Conservation (phyloP, 2,888 invertebrate genomes). For the Chalcis sispes region DNA sequence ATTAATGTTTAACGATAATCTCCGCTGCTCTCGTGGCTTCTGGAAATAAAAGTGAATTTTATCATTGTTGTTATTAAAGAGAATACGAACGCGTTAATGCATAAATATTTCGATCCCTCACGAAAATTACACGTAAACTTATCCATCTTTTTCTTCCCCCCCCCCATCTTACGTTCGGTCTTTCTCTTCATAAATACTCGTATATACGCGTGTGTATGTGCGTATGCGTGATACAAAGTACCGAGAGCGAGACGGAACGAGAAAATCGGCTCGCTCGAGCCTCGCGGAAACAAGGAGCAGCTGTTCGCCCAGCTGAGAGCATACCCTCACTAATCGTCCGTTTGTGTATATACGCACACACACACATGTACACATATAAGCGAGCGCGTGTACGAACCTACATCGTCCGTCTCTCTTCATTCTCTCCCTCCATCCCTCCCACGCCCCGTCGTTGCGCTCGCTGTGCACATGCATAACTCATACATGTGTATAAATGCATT, state of each 20-base stretch:
- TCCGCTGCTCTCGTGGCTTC: no score
- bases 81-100: no score
- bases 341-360: neutral
- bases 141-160: no score
- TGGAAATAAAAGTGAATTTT: no score
- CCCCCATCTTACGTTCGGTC: no score
- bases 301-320: constrained; percentile 54
- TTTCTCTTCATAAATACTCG: neutral
- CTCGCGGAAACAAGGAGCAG: constrained; percentile 25
- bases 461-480: no score
- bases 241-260: neutral
- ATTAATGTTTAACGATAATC: no score
- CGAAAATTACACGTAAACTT: no score
- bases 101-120: no score
- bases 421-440: neutral
- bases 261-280: neutral
- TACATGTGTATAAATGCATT: no score
- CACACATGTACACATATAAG: neutral
- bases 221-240: neutral
- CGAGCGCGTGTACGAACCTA: neutral
- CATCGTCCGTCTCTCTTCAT: neutral
- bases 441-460: neutral
- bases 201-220: neutral
- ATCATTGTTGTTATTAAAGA: no score
- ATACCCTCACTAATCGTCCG: neutral